Evolutionary conservation across 2,797 vertebrate genomes (phyloP), one percentile per base, ranked within the genome.

Genomic region (Crax fasciolata): DNA sequence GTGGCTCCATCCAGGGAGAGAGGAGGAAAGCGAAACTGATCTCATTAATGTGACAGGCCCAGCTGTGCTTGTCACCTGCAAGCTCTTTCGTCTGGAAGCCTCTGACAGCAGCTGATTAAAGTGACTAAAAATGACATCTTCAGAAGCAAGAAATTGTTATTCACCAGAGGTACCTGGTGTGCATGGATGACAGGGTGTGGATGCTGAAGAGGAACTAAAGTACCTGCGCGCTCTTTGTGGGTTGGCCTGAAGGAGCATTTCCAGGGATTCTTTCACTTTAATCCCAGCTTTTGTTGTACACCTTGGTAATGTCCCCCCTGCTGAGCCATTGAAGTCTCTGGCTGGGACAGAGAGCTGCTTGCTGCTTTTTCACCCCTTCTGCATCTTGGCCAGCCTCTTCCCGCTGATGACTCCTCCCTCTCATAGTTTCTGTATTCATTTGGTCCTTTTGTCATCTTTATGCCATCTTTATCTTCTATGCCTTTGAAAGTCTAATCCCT

Each of bases 61-160:
- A 92, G 68, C 81, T 92, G 68, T 68, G 35, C 46, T 77, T 74
- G 49, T 72, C 87, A 81, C 57, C 65, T 94, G 91, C 61, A 83
- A 66, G 39, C 35, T 65, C 35, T 93, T 72, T 66, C 43, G 48
- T 89, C 51, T 73, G 72, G 81, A 41, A 91, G 38, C 3, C 2
- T 18, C 67, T 85, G 68, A 65, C 52, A 83, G 57, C 19, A 41
- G 57, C 72, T 84, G 52, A 84, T 66, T 80, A 51, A 79, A 84
- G 75, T 80, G 35, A 41, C 23, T 43, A 82, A 54, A 79, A 84
- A 66, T 49, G 0, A 48, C 63, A 85, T 79, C 52, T 49, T 87
- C 48, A 79, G 63, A 82, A 84, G 48, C 32, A 49, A 84, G 28
- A 9, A n/a, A 39, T 76, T 6, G 4, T 72, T 86, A 66, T 17